Conservation (phyloP, 2,113 vertebrate species). For the Numenius arquata region DNA sequence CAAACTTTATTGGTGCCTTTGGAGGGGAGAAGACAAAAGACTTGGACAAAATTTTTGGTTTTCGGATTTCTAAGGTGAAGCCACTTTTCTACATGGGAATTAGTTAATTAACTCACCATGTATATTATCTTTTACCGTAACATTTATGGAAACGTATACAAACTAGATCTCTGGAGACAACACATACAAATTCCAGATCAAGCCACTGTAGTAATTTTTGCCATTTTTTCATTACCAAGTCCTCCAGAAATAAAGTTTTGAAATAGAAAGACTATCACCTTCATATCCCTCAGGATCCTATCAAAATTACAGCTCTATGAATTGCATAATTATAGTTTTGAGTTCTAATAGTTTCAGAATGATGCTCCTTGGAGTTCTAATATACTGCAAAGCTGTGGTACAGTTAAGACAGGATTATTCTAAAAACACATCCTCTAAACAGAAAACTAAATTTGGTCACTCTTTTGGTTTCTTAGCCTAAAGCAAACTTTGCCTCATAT, state of each 20-base stretch:
- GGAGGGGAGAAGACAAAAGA: background rate
- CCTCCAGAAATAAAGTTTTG: background rate
- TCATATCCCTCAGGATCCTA: background rate
- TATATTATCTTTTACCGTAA: background rate
- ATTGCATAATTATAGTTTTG: background rate
- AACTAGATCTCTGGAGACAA: background rate
- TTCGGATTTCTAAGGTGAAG: background rate
- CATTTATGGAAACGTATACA: background rate
- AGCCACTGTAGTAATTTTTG: background rate
- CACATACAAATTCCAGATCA: background rate
- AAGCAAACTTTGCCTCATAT: background rate
- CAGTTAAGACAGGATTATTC: background rate
- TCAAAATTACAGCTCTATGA: background rate
- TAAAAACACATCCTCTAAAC: background rate
- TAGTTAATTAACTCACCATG: background rate
- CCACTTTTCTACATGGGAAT: background rate
- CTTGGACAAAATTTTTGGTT: background rate
- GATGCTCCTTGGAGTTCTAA: background rate
- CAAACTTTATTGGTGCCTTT: background rate
- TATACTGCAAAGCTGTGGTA: background rate
- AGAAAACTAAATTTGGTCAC: background rate
- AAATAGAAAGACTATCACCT: background rate
- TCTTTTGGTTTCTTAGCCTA: background rate
- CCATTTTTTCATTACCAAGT: background rate
- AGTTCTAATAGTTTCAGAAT: background rate